Conservation (phyloP, 2,888 invertebrate species). For the Synanthedon andrenaeformis region DNA sequence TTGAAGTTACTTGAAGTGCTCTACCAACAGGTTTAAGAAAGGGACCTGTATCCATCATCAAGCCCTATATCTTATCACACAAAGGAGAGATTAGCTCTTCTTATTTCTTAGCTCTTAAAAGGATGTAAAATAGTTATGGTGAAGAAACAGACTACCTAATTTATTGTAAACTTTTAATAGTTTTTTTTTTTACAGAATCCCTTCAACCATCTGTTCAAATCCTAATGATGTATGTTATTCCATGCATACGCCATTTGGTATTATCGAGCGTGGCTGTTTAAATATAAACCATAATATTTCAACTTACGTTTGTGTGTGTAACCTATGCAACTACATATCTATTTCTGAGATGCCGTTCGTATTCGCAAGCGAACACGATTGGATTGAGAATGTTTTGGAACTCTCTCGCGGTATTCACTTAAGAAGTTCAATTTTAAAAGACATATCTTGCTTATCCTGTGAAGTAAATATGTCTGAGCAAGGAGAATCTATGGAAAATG, state of each 20-base stretch:
- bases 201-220: conserved; percentile 28
- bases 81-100: no score
- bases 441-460: conserved; percentile 47
- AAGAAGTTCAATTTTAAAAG: conserved; percentile 37
- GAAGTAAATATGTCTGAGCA: conserved; percentile 32
- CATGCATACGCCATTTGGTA: conserved; percentile 50
- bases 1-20: no score
- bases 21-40: no score
- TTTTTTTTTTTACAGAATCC: conserved; percentile 28
- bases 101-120: no score
- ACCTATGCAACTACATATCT: conserved; percentile 49
- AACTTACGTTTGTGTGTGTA: conserved; percentile 48
- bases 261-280: conserved; percentile 48
- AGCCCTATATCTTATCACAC: no score
- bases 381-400: conserved; percentile 46
- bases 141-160: background rate
- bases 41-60: no score
- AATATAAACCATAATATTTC: conserved; percentile 36
- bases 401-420: conserved; percentile 36
- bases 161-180: background rate
- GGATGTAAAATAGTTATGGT: no score
- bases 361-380: conserved; percentile 35
- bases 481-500: conserved; percentile 20
- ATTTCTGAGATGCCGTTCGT: conserved; percentile 45
- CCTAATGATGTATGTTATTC: conserved; percentile 45